Evolutionary conservation across 2,113 vertebrate genomes (phyloP).

Genomic region (Talpa occidentalis): DNA sequence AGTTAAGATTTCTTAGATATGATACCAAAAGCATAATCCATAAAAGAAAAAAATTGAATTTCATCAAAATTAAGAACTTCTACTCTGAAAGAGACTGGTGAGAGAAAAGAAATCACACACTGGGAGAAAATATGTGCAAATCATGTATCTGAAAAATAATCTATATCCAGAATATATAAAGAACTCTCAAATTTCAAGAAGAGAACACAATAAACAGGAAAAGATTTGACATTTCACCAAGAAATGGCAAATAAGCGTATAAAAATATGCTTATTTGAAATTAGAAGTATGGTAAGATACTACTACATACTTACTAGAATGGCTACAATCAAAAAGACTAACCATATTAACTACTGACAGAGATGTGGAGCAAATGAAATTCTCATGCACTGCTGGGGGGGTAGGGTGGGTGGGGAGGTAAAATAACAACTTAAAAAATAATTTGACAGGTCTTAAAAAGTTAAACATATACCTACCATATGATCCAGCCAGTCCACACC

Average conservation of each 20-base stretch:
- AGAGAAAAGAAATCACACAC: slow-evolving; percentile 6
- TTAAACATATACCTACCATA: not conserved
- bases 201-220: slow-evolving; percentile 22
- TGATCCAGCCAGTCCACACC: not conserved
- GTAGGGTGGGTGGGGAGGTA: not conserved
- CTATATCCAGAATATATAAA: not conserved
- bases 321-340: not conserved
- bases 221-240: slow-evolving; percentile 14
- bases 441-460: not conserved
- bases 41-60: slow-evolving; percentile 30
- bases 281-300: slow-evolving; percentile 21
- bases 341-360: not conserved
- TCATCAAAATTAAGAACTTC: slow-evolving; percentile 39
- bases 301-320: not conserved
- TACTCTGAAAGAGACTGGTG: not conserved
- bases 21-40: slow-evolving; percentile 30
- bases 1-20: slow-evolving; percentile 30
- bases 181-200: slow-evolving; percentile 49
- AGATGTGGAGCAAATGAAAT: not conserved
- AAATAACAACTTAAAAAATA: not conserved
- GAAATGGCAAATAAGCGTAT: not conserved
- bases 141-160: slow-evolving; percentile 15
- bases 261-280: slow-evolving; percentile 28
- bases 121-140: slow-evolving; percentile 15
- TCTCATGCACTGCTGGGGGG: not conserved